phyloP scores from a whole-genome alignment of 2,888 invertebrate species.

The Metalampra italica region DNA sequence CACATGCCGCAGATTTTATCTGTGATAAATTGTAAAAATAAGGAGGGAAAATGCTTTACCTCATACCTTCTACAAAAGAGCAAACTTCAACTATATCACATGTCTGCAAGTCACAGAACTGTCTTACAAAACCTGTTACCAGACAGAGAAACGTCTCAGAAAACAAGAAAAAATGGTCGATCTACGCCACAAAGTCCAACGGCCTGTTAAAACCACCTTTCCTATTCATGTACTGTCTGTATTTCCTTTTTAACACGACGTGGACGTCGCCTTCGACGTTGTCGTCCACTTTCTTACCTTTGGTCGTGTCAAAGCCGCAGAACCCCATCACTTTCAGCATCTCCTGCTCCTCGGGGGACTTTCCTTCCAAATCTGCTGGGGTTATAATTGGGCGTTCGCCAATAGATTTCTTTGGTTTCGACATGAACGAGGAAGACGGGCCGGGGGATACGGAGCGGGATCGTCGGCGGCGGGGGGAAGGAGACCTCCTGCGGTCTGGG shows the following conservation, averaged over 20 bases:
- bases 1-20: too few relatives aligned
- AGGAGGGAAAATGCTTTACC: too few relatives aligned
- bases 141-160: not conserved
- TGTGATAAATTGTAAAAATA: too few relatives aligned
- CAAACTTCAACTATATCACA: slow-evolving; percentile 36
- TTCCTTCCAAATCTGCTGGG: slow-evolving; percentile 93
- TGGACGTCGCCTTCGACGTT: slow-evolving; percentile 97
- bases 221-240: slow-evolving; percentile 99
- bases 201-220: slow-evolving; percentile 99
- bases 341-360: slow-evolving; percentile 93
- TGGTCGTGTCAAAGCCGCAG: slow-evolving; percentile 96
- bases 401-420: slow-evolving; percentile 58
- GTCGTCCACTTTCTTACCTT: slow-evolving; percentile 96
- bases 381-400: slow-evolving; percentile 82
- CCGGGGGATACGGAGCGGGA: slow-evolving; percentile 57
- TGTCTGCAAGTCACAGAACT: slow-evolving; percentile 28
- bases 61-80: slow-evolving; percentile 15
- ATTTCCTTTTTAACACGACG: slow-evolving; percentile 96
- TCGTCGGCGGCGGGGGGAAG: slow-evolving; percentile 45
- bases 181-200: slow-evolving; percentile 94
- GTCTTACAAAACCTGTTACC: not conserved
- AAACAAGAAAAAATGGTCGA: slow-evolving; percentile 8
- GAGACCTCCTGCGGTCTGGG: slow-evolving; percentile 56
- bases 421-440: slow-evolving; percentile 56
- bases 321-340: slow-evolving; percentile 99